Base-by-base conservation (phyloP, 2,888 invertebrate species). In the Linyphia triangularis region DNA sequence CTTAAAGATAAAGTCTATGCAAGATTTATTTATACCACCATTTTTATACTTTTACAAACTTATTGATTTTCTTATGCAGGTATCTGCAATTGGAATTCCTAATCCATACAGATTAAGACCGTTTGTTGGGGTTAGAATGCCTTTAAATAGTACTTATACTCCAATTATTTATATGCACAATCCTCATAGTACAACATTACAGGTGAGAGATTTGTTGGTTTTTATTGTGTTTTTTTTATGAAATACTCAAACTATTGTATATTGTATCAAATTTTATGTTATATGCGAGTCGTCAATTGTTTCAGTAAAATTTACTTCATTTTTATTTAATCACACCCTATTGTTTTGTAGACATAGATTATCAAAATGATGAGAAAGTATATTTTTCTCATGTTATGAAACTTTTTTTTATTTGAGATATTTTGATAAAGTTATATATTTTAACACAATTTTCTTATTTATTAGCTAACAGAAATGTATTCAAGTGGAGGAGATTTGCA, bases 111-210 rank as follows among this genome's bases (percentile, higher is more conserved):
- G 97, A 91, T 94, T 99, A 92, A 95, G 96, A 93, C 98, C 99
- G 82, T 95, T 98, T 92, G 95, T 98, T 89, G 97, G 97, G 89
- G 95, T 98, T 90, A 96, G 96, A 92, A 95, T 98, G 92, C 99
- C 99, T 89, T 94, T 96, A 92, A 98, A 99, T 94, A 96, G 97
- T 91, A 96, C 96, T 90, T 96, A 97, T 92, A 95, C 96, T 92
- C 97, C 98, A 89, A 94, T 96, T 92, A 96, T 99, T 92, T 95
- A 96, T 91, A 95, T 99, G 94, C 96, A 98, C 94, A 99, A 99
- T 95, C 99, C 99, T 91, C 96, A 97, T 93, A 94, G 95, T 91
- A 95, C 95, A 91, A 95, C 96, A 86, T 94, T 98, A 93, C 97
- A 98, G 95, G 96, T 97, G 93, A 91, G 85, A 79, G 22, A 19